Evolutionary conservation across 2,888 invertebrate genomes (phyloP), one percentile per base, ranked within the genome.

Genomic region (Drosophila trichaetosa): DNA sequence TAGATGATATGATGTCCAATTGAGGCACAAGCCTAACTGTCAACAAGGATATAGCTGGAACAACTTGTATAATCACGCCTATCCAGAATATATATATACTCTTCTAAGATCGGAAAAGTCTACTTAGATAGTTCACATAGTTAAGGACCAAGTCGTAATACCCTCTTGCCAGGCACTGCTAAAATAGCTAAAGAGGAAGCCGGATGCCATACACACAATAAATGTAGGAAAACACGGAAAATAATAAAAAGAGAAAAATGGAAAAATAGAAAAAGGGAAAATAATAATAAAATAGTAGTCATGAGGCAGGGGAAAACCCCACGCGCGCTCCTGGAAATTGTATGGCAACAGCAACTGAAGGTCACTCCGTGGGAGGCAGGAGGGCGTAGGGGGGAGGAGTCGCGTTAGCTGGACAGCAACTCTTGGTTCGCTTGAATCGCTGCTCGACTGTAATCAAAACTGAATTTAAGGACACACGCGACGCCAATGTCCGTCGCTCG

Each of bases 391-490:
- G 7, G 24, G 13, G 10, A 7, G 8, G 33, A 27, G 18, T 10
- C 3, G 24, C 42, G 52, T 33, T 29, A 42, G 62, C 69, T 42
- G 73, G 61, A 73, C 78, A 73, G 59, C 78, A 73, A 24, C 24
- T 51, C 21, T 51, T 63, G 56, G 53, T 48, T 21, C 29, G 63
- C 21, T 62, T 40, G 4, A 34, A 36, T 57, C 36, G 51, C 46
- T 18, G 29, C 24, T 42, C 27, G 46, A 68, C 57, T 63, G 77
- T 82, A 85, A 85, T 89, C 89, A 84, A 82, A 87, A 79, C 87
- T 73, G 52, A 69, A 84, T 89, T 87, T 89, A 71, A 82, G 89
- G 73, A 87, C 84, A 89, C 89, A 89, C 89, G 84, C 84, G 87
- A 87, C 62, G 72, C 42, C 73, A 68, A 77, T 66, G 76, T 76